Evolutionary conservation across 2,113 vertebrate genomes (phyloP).

Genomic region (Turdus rufiventris): DNA sequence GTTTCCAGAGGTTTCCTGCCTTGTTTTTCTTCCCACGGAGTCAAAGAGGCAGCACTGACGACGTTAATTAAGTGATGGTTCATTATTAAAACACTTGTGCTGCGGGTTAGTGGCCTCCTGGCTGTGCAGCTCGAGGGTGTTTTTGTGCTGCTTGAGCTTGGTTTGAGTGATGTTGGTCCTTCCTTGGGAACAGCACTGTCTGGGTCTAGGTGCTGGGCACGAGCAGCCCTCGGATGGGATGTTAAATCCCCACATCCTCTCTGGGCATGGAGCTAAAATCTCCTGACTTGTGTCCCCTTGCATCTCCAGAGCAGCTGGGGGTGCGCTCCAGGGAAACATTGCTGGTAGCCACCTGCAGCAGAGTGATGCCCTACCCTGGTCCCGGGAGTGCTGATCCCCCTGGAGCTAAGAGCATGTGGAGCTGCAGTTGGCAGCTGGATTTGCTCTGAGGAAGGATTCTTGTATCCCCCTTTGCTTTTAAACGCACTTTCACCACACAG

Average conservation of each 20-base stretch:
- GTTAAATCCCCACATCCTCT: not conserved
- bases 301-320: not conserved
- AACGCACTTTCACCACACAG: not conserved
- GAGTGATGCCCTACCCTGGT: not conserved
- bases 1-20: not conserved
- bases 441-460: not conserved
- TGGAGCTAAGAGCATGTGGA: not conserved
- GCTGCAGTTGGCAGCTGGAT: not conserved
- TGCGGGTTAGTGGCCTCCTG: not conserved
- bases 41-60: not conserved
- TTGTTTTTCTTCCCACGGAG: not conserved
- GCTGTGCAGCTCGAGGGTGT: not conserved
- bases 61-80: constrained; percentile 47
- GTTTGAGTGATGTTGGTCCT: not conserved
- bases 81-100: constrained; percentile 21
- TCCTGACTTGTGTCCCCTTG: not conserved
- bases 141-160: not conserved
- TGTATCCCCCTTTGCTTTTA: not conserved
- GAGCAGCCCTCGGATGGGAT: not conserved
- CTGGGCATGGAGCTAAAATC: not conserved
- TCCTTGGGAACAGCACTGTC: accelerated
- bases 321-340: accelerated
- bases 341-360: accelerated
- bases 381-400: not conserved
- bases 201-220: accelerated